A percentile compares a stretch with the other conserved stretches of the same genome.
These are phyloP conservation scores for Meliscaeva auricollis DNA, from an alignment of 2,888 invertebrate species.

Conservation along the genomic window DNA sequence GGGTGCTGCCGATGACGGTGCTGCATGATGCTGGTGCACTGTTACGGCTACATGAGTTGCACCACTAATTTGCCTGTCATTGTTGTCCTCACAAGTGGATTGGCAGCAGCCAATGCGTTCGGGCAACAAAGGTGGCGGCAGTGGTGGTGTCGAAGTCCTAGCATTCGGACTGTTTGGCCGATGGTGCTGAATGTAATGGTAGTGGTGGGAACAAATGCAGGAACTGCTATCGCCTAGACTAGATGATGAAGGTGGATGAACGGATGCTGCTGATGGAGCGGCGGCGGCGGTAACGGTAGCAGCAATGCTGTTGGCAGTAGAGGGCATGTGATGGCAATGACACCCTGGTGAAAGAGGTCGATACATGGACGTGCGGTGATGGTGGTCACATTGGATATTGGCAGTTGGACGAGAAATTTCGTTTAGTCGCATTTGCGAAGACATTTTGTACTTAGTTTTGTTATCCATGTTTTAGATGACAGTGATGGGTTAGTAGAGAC, in stretches of 20 bases:
- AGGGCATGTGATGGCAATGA: constrained; percentile 69
- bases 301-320: background rate
- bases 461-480: constrained; percentile 54
- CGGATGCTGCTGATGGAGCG: constrained; percentile 46
- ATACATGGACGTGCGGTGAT: constrained; percentile 71
- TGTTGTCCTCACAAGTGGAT: constrained; percentile 71
- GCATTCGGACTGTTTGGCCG: constrained; percentile 78
- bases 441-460: constrained; percentile 75
- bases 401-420: constrained; percentile 69
- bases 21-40: constrained; percentile 77
- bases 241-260: constrained; percentile 68
- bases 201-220: constrained; percentile 82
- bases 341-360: constrained; percentile 70
- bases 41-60: constrained; percentile 78
- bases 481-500: background rate
- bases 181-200: constrained; percentile 83
- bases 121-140: constrained; percentile 66
- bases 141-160: constrained; percentile 74
- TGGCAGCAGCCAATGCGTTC: constrained; percentile 72
- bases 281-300: background rate
- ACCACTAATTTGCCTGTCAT: constrained; percentile 77
- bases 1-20: constrained; percentile 55
- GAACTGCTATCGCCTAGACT: constrained; percentile 77
- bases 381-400: constrained; percentile 68
- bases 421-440: constrained; percentile 71